A percentile compares a stretch with the other conserved stretches of the same genome.
phyloP scores from a whole-genome alignment of 2,113 vertebrate species.

The Caranx melampygus region DNA sequence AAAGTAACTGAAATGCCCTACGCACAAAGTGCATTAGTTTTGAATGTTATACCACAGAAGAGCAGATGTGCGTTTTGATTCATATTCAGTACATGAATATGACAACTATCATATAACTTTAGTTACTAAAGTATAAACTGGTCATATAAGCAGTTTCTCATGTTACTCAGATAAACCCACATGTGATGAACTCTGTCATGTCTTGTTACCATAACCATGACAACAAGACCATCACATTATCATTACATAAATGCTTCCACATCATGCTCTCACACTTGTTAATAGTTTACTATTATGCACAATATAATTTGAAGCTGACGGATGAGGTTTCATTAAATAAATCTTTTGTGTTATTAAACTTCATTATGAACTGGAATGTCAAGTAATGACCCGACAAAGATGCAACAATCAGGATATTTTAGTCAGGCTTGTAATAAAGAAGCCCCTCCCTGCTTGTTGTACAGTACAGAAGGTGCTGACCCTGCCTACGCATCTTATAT shows the following conservation, averaged over 20 bases:
- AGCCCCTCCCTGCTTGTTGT: background rate
- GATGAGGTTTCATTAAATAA: background rate
- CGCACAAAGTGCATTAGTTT: conserved; percentile 48
- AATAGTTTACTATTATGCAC: background rate
- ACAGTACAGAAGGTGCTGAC: conserved; percentile 39
- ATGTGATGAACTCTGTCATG: background rate
- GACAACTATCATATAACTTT: background rate
- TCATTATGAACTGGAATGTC: conserved; percentile 26
- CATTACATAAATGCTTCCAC: background rate
- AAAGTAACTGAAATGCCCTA: conserved; percentile 18
- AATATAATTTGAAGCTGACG: background rate
- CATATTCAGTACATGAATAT: background rate
- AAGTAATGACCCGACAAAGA: conserved; percentile 14
- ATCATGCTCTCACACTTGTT: background rate
- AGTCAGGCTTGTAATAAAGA: conserved; percentile 12
- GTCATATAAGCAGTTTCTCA: conserved; percentile 20
- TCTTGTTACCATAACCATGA: background rate
- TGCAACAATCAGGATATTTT: conserved; percentile 13
- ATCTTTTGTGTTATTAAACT: background rate
- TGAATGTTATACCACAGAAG: conserved; percentile 24
- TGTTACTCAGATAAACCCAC: background rate
- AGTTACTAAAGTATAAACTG: conserved; percentile 17
- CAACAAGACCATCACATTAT: background rate
- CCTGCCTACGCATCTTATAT: conserved; percentile 64
- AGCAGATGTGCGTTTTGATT: conserved; percentile 17